Base-by-base conservation (phyloP, 2,113 vertebrate genomes). In the Psilopsiagon aurifrons region DNA sequence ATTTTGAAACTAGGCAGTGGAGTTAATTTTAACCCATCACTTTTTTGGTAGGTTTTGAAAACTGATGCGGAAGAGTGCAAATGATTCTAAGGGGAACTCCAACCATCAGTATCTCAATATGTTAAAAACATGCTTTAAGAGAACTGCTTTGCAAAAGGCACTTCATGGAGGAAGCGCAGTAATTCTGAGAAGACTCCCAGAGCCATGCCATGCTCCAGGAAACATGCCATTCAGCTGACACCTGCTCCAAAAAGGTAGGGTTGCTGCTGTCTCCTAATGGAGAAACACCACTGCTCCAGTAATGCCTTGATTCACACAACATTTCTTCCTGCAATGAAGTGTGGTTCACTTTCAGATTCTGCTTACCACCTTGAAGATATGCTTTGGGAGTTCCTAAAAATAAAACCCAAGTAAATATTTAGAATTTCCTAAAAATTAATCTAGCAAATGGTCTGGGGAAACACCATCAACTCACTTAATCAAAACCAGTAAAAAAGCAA, bases 391-490 rank as follows among this genome's bases (percentile, higher is more conserved):
- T 62, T 92, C 62, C 44, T 62, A 46, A 82, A 92, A 92, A 27
- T 63, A 81, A 88, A 3, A 46, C 70, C 16, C 55, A 55, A 77
- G 37, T 43, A 75, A 80, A 83, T 86, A 33, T 60, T 86, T 59
- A 71, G 28, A 88, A 91, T 23, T 76, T 87, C 66, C 86, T 89
- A 91, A 92, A 96, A 91, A 43, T 47, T 57, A 67, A 33, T 81
- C 16, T 63, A 47, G 25, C 55, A 88, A 90, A 92, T 74, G 60
- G 52, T 27, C 57, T 52, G 74, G 27, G 88, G 49, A 94, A 82
- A 79, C 18, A 74, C 52, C 39, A 46, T 57, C 83, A 91, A 86
- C 24, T 20, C 28, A 47, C 37, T 25, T 70, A 82, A 37, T 54
- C 37, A 74, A 83, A 92, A 89, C 6, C 37, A 77, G 77, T 63